Percentiles rank a stretch among this genome's conserved stretches.
phyloP scores from a whole-genome alignment of 2,888 invertebrate genomes.

The Neoaliturus tenellus region DNA sequence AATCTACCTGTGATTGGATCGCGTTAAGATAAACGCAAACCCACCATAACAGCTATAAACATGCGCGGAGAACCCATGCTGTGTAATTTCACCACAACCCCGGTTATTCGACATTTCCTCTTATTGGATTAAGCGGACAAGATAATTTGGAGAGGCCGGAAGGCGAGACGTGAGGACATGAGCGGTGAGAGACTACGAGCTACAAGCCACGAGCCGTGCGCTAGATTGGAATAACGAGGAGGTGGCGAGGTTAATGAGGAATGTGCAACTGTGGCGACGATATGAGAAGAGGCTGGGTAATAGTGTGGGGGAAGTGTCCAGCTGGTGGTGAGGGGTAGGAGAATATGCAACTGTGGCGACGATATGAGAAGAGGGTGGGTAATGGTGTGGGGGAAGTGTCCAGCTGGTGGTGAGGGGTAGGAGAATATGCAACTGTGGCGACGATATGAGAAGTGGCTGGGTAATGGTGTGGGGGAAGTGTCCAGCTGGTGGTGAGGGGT shows the following conservation, averaged over 20 bases:
- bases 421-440: no score
- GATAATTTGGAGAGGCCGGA: background rate
- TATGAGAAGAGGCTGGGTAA: background rate
- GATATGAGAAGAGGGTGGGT: background rate
- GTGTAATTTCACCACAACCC: background rate
- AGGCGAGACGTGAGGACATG: background rate
- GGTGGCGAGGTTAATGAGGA: background rate
- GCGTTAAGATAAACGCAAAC: background rate
- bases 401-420: no score
- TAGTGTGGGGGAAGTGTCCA: background rate
- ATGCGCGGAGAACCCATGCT: background rate
- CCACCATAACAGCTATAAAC: background rate
- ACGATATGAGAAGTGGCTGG: no score
- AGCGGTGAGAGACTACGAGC: no score
- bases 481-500: no score
- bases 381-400: no score
- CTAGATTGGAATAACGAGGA: background rate
- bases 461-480: no score
- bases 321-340: background rate
- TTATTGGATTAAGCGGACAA: slow-evolving; percentile 9
- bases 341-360: background rate
- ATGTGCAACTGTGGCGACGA: background rate
- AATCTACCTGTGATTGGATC: background rate
- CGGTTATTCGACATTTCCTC: background rate
- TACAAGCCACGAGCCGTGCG: background rate